phyloP scores from a whole-genome alignment of 2,888 invertebrate species.

The Hipparchia sbordonii region DNA sequence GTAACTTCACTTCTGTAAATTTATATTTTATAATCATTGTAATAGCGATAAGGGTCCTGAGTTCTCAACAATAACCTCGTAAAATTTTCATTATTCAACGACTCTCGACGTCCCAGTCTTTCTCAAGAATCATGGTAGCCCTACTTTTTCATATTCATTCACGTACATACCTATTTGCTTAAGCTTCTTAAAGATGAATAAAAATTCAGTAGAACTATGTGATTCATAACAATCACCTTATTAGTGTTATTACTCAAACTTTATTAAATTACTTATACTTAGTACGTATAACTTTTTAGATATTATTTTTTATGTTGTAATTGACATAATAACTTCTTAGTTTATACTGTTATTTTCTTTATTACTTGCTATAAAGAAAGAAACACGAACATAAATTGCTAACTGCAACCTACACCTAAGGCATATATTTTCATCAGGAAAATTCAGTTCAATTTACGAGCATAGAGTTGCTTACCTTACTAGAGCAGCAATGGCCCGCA shows the following conservation, averaged over 20 bases:
- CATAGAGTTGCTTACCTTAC: background rate
- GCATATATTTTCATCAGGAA: conserved; percentile 20
- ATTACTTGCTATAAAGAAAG: background rate
- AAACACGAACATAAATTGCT: background rate
- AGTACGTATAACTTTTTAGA: background rate
- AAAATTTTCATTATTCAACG: background rate
- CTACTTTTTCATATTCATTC: conserved; percentile 4
- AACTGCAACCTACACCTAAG: background rate
- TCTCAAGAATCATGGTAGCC: background rate
- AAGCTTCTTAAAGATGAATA: conserved; percentile 3
- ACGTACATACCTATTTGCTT: background rate
- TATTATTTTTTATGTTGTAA: background rate
- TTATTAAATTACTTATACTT: conserved; percentile 3
- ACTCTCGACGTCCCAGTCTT: background rate
- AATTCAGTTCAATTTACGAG: conserved; percentile 23
- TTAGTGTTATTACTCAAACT: background rate
- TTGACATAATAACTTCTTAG: background rate
- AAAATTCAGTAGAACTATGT: background rate
- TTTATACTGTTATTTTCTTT: background rate
- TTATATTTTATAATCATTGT: too few relatives aligned
- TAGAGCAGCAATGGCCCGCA: background rate
- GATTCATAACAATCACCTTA: background rate
- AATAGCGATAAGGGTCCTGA: too few relatives aligned
- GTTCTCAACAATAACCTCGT: background rate
- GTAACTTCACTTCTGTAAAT: too few relatives aligned